These are phyloP conservation scores for Formicarius rufipectus DNA, from an alignment of 2,113 vertebrate genomes.

Conservation along the genomic window DNA sequence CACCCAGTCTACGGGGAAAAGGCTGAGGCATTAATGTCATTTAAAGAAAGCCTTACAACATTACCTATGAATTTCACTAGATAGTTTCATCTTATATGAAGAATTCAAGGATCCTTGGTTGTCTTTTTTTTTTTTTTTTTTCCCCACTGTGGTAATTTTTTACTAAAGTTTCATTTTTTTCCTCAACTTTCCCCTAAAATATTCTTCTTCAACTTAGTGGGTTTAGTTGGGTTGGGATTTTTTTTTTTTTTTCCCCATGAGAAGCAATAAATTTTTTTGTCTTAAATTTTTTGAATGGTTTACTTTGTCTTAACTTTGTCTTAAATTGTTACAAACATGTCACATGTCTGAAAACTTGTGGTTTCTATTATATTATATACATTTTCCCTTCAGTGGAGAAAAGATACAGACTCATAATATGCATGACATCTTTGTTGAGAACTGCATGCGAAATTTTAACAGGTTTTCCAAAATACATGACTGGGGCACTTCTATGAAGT, in stretches of 20 bases:
- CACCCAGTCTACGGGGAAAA: background rate
- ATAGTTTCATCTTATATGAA: background rate
- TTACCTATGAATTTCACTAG: background rate
- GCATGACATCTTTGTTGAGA: background rate
- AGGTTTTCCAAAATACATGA: background rate
- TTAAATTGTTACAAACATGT: background rate
- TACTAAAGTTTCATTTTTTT: background rate
- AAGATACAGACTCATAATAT: background rate
- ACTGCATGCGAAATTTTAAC: background rate
- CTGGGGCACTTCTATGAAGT: background rate
- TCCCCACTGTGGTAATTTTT: rapidly evolving
- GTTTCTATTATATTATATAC: background rate
- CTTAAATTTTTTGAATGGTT: background rate
- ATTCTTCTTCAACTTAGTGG: background rate
- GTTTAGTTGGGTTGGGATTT: rapidly evolving
- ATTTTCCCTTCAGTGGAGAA: background rate
- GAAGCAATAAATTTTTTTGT: background rate
- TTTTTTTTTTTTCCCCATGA: background rate
- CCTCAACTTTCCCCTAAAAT: background rate
- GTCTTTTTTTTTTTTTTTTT: background rate
- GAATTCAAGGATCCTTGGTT: background rate
- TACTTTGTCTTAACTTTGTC: background rate
- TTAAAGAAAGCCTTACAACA: background rate
- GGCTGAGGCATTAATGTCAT: background rate
- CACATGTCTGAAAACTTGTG: background rate